Evolutionary conservation across 2,113 vertebrate species (phyloP), one percentile per base, ranked within the genome.

Genomic region (Callospermophilus lateralis): DNA sequence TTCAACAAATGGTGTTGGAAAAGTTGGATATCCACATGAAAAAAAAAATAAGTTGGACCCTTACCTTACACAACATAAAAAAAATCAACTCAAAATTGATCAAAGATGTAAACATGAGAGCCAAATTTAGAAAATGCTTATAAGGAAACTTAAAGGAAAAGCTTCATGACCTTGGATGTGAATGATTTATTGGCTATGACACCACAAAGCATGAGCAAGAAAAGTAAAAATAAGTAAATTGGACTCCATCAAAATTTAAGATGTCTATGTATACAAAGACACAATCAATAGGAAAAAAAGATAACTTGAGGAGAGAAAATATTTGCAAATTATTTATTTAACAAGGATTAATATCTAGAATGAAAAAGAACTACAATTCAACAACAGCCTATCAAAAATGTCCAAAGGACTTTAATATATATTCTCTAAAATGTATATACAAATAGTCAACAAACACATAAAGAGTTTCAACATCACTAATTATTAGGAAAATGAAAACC

Each of bases 151-250:
- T 3, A 51, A 0, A 6, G 8, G 26, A 10, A 68, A 45, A 89
- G 15, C 16, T 70, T 84, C 10, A 48, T 34, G 26, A 81, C 12
- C 63, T 63, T 76, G 92, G 5, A 76, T 77, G 79, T 89, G 39
- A 63, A n/a, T 90, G 17, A 68, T 63, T 88, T 85, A 24, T 92
- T 93, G 30, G 53, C 28, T 67, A 65, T 89, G 55, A 92, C 15
- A 63, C 15, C 28, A 51, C 89, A 89, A 93, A 53, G 15, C 16
- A 78, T 4, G 30, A 42, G 30, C 4, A 53, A 87, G 24, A 87
- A 83, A 95, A 70, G 30, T 51, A 94, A 90, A 94, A 55, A 67
- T 53, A 88, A 53, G 67, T 78, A 68, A 92, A 89, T 81, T 45
- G 34, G 30, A 61, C 10, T 51, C 42, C 1, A 42, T 72, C 16